Percentiles rank a stretch among this genome's conserved stretches.
phyloP scores from a whole-genome alignment of 2,113 vertebrate genomes.

The Carettochelys insculpta region DNA sequence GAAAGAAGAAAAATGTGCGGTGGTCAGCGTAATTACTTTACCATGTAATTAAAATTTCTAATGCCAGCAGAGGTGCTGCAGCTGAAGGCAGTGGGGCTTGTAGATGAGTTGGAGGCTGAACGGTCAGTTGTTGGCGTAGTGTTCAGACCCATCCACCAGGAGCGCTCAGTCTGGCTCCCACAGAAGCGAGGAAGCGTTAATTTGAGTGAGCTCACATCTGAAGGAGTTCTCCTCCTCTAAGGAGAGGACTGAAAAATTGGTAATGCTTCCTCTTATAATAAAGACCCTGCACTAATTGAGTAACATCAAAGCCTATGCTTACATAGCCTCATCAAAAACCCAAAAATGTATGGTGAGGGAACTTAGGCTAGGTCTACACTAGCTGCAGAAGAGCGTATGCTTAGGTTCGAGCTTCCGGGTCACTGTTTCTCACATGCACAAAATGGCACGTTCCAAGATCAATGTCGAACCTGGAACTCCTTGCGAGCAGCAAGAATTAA shows the following conservation, averaged over 20 bases:
- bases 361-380: no score
- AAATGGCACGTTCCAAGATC: no score
- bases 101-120: neutral
- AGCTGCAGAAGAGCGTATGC: no score
- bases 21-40: neutral
- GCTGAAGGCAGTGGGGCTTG: neutral
- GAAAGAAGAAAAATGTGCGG: accelerated
- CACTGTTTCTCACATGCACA: no score
- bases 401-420: no score
- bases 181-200: neutral
- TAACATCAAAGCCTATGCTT: neutral
- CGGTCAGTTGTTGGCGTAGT: neutral
- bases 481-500: no score
- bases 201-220: neutral
- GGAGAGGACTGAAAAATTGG: neutral
- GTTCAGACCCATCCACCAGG: neutral
- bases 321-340: neutral
- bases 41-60: neutral
- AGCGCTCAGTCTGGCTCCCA: neutral
- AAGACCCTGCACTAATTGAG: neutral
- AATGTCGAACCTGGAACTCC: no score
- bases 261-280: neutral
- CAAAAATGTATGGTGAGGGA: neutral
- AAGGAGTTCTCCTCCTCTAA: neutral
- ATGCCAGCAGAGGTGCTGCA: neutral